Evolutionary conservation across 2,888 invertebrate genomes (phyloP).

Genomic region (Athalia rosae): DNA sequence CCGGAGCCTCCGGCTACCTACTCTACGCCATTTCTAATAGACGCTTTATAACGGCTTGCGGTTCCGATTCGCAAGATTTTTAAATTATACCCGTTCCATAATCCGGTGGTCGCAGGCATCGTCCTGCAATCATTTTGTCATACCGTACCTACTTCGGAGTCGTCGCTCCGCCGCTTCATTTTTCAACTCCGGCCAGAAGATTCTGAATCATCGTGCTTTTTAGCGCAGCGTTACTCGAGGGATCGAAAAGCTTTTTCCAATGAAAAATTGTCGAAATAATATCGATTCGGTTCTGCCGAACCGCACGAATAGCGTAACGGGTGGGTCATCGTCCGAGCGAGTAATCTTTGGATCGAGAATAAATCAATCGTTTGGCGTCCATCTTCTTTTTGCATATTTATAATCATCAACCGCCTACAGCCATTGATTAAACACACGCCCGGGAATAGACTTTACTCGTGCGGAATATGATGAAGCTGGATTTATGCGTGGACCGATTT

Average conservation of each 20-base stretch:
- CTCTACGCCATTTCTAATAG: neutral
- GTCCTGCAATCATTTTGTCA: conserved; percentile 8
- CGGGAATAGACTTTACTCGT: neutral
- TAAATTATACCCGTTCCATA: neutral
- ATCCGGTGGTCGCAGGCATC: neutral
- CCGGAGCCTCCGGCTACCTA: conserved; percentile 23
- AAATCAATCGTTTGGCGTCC: neutral
- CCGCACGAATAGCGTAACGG: too few relatives aligned
- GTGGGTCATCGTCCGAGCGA: too few relatives aligned
- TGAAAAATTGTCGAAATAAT: too few relatives aligned
- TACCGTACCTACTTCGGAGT: neutral
- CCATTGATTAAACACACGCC: neutral
- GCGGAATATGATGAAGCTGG: conserved; percentile 4
- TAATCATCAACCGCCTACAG: neutral
- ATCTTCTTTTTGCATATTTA: neutral
- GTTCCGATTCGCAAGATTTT: conserved; percentile 3
- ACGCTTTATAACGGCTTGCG: neutral
- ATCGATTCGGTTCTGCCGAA: too few relatives aligned
- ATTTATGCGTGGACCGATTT: conserved; percentile 23
- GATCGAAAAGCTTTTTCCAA: too few relatives aligned
- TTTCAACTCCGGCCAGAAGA: neutral
- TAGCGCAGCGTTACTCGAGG: too few relatives aligned
- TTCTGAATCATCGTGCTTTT: neutral
- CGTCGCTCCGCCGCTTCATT: neutral
- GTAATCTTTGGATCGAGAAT: too few relatives aligned